Base-by-base conservation (phyloP, 2,113 vertebrate species). In the Polypterus senegalus region DNA sequence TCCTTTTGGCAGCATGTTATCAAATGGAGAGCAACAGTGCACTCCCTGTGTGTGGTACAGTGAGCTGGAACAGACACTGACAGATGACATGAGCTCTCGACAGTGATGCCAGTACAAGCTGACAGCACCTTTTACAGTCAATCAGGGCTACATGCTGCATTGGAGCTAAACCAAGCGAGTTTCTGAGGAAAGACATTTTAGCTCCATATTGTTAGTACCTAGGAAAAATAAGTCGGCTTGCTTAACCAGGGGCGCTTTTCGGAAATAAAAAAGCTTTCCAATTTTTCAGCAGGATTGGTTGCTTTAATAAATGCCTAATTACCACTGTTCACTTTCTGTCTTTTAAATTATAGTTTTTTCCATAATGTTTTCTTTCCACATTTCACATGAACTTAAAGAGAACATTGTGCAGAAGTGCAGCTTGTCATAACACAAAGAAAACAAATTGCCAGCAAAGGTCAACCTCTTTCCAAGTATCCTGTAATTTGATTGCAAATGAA, bases 31-130 rank as follows among this genome's bases (percentile, higher is more conserved):
- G 86, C 86, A 89, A 78, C 82, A 86, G 85, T 83, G 86, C 84
- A 81, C 88, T 65, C 74, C 81, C 81, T 88, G 85, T 92, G 79
- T 85, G 89, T 91, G 89, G 87, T 86, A 95, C 92, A 94, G 83
- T 87, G 87, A 92, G 91, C 88, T 92, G 91, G 89, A 95, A 96
- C 92, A 79, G 86, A 90, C 89, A 81, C 87, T 96, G 94, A 93
- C 94, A 93, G 92, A 88, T 89, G 87, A 91, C 90, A 90, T 79
- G 78, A 71, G 86, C 82, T 76, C 85, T 84, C 87, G 89, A 90
- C 86, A 86, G 91, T 89, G 87, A 91, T 82, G 93, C 78, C 88
- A 87, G 88, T 86, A 88, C 5, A 67, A 86, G 82, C 87, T 90
- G 92, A 95, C 93, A 93, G 90, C 83, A 82, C 85, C 86, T 83